Conservation (phyloP, 2,888 invertebrate species). For the Autographa gamma region DNA sequence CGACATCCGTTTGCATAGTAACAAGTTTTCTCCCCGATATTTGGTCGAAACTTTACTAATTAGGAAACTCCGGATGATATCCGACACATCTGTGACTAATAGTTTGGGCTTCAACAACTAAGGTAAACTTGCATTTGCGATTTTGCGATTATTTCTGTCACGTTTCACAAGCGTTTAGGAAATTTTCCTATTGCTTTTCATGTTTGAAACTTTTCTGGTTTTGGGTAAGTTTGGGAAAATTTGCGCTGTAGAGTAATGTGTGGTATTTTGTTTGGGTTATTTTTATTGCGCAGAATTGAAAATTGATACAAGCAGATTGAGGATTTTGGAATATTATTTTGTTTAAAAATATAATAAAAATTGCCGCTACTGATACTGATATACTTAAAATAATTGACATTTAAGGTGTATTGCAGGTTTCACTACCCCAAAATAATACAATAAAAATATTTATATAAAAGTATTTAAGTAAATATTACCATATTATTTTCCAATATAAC, state of each 20-base stretch:
- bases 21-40: constrained; percentile 31
- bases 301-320: too few relatives aligned
- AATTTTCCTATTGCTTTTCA: background rate
- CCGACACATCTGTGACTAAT: constrained; percentile 64
- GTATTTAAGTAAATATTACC: too few relatives aligned
- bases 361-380: too few relatives aligned
- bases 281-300: too few relatives aligned
- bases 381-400: too few relatives aligned
- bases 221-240: background rate
- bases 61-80: constrained; percentile 65
- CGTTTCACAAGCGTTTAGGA: background rate
- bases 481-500: background rate
- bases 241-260: background rate
- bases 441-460: too few relatives aligned
- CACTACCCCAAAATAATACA: too few relatives aligned
- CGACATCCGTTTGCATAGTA: constrained; percentile 35
- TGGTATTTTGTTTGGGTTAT: too few relatives aligned
- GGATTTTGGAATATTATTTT: too few relatives aligned
- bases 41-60: constrained; percentile 65
- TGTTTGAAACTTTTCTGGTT: background rate
- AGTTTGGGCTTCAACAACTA: constrained; percentile 41
- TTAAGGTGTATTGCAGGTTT: too few relatives aligned
- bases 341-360: too few relatives aligned
- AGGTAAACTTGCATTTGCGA: constrained; percentile 14
- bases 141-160: constrained; percentile 15